These are phyloP conservation scores for Notarius quadriscutis DNA, from an alignment of 2,113 vertebrate genomes.

Conservation along the genomic window DNA sequence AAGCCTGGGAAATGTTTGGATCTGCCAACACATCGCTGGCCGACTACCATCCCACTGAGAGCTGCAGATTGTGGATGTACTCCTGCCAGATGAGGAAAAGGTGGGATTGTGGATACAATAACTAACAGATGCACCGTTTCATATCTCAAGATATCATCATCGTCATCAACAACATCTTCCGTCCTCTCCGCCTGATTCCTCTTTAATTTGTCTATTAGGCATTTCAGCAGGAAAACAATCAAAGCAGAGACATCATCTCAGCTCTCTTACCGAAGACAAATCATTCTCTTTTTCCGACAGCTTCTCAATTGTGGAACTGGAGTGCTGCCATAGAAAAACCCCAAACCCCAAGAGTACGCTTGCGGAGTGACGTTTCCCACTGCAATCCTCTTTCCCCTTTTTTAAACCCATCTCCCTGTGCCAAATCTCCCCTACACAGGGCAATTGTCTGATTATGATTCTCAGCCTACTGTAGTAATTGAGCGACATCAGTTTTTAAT, in stretches of 20 bases:
- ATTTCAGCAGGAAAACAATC: conserved; percentile 26
- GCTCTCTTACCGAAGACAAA: conserved; percentile 26
- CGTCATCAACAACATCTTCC: conserved; percentile 13
- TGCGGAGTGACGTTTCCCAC: conserved; percentile 36
- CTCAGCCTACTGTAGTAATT: conserved; percentile 16
- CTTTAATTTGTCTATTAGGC: conserved; percentile 23
- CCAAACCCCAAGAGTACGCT: conserved; percentile 39
- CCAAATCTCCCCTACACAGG: conserved; percentile 19
- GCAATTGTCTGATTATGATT: conserved; percentile 15
- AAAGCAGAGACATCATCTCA: conserved; percentile 43
- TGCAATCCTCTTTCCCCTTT: conserved; percentile 16
- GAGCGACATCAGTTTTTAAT: conserved; percentile 18
- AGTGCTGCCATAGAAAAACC: conserved; percentile 45
- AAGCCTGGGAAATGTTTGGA: conserved; percentile 66
- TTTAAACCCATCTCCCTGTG: conserved; percentile 12
- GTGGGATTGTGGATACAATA: conserved; percentile 18
- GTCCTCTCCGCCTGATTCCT: conserved; percentile 1
- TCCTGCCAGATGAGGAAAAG: conserved; percentile 42
- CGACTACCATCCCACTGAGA: conserved; percentile 36
- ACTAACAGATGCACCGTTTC: conserved; percentile 1
- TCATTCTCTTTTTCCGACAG: conserved; percentile 39
- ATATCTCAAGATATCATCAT: conserved; percentile 14
- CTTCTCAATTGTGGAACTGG: conserved; percentile 46
- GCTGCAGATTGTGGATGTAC: conserved; percentile 18
- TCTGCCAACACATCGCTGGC: conserved; percentile 49